These are phyloP conservation scores for Myotis vivesi DNA, from an alignment of 2,797 vertebrate species.

Conservation along the genomic window DNA sequence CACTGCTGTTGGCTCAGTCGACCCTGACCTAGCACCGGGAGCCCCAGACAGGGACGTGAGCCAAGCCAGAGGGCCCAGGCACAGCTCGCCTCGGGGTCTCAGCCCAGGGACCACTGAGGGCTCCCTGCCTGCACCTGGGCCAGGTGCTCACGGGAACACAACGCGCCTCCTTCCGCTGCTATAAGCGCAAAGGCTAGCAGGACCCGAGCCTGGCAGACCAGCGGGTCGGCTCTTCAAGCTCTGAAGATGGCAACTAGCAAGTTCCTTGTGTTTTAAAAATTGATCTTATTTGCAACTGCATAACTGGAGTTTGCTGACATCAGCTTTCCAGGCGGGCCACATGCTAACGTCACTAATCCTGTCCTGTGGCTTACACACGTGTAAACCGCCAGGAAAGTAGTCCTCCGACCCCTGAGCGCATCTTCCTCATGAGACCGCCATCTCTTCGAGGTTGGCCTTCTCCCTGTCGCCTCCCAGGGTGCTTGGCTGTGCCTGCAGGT, in stretches of 20 bases:
- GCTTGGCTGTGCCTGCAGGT: neutral
- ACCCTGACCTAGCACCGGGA: neutral
- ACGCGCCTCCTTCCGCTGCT: neutral
- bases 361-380: too few relatives aligned
- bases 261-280: neutral
- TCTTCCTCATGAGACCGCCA: neutral
- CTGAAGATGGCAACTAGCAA: neutral
- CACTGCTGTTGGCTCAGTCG: neutral
- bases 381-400: neutral
- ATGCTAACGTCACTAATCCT: neutral
- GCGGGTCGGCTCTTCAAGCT: neutral
- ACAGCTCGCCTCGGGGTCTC: accelerated
- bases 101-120: neutral
- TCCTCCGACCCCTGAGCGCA: neutral
- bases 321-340: neutral
- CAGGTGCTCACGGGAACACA: neutral
- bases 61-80: neutral
- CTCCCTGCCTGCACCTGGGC: neutral
- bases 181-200: neutral
- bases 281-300: neutral
- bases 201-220: neutral
- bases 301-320: neutral
- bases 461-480: neutral
- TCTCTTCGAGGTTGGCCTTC: neutral
- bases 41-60: neutral